Evolutionary conservation across 2,888 invertebrate genomes (phyloP).

Genomic region (Euclidia mi): DNA sequence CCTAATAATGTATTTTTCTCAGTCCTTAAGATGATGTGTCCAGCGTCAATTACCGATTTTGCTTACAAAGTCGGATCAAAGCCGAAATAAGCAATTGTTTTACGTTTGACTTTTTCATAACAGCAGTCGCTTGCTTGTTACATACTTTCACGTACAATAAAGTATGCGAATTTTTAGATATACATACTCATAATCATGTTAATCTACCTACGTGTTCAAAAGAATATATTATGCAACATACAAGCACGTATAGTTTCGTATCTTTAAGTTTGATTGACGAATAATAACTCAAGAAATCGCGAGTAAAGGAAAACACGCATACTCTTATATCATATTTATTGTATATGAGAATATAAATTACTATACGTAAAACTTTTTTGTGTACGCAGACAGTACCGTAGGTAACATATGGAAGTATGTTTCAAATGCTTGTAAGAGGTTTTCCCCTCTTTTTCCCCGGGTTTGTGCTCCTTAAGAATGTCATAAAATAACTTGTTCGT

Average conservation of each 20-base stretch:
- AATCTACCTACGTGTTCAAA: too few species aligned
- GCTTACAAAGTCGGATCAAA: constrained; percentile 49
- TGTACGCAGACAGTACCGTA: constrained; percentile 56
- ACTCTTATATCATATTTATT: not conserved
- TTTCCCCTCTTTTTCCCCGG: too few species aligned
- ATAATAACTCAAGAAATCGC: not conserved
- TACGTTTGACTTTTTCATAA: constrained; percentile 32
- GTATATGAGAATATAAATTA: constrained; percentile 6
- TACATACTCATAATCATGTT: too few species aligned
- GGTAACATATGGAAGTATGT: constrained; percentile 74
- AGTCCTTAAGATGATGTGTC: constrained; percentile 25
- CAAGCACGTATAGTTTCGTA: not conserved
- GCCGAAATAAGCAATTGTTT: constrained; percentile 29
- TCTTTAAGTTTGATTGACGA: not conserved
- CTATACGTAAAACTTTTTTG: constrained; percentile 11
- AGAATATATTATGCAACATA: not conserved
- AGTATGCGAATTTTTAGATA: too few species aligned
- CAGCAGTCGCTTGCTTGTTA: not conserved
- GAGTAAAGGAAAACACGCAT: not conserved
- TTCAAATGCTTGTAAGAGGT: constrained; percentile 74
- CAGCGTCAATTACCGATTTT: constrained; percentile 46
- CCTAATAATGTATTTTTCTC: constrained; percentile 41
- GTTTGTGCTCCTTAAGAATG: constrained; percentile 73
- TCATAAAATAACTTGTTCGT: constrained; percentile 76
- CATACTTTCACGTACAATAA: not conserved